These are phyloP conservation scores for Hirudinaria manillensis DNA, from an alignment of 2,888 invertebrate species.

Conservation along the genomic window DNA sequence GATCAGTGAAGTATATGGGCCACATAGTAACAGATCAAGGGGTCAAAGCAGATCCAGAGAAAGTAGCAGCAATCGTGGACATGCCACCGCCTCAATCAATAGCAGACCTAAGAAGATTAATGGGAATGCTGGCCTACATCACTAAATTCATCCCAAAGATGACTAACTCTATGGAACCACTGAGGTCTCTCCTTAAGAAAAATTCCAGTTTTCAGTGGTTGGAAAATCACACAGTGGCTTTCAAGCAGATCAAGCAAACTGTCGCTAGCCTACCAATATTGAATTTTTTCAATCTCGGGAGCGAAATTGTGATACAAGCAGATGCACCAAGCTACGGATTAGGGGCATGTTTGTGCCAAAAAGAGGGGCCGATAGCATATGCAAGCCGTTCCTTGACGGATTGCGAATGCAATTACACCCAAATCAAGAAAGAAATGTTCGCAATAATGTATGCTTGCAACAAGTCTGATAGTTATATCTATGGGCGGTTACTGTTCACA, in stretches of 20 bases:
- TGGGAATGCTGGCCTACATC: conserved; percentile 39
- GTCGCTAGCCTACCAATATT: conserved; percentile 37
- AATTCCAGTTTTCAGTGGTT: background rate
- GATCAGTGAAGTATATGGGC: conserved; percentile 38
- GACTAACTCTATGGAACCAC: conserved; percentile 36
- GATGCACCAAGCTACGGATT: conserved; percentile 31
- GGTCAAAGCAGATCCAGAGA: conserved; percentile 31
- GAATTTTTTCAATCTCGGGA: conserved; percentile 32
- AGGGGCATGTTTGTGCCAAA: background rate
- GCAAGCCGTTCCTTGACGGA: conserved; percentile 38
- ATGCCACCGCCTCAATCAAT: no score
- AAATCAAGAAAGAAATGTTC: conserved; percentile 38
- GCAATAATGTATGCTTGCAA: conserved; percentile 35
- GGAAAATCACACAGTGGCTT: conserved; percentile 31
- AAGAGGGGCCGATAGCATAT: conserved; percentile 26
- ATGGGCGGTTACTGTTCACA: conserved; percentile 35
- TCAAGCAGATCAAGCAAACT: conserved; percentile 34
- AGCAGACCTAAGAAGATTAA: conserved; percentile 18
- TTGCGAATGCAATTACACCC: conserved; percentile 38
- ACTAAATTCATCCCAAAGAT: conserved; percentile 40
- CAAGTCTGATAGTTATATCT: conserved; percentile 37
- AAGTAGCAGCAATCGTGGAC: conserved; percentile 26
- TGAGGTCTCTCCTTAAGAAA: conserved; percentile 37
- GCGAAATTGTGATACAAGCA: conserved; percentile 27
- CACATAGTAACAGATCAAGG: conserved; percentile 37